phyloP scores from a whole-genome alignment of 2,113 vertebrate genomes.

The Mustelus asterias region DNA sequence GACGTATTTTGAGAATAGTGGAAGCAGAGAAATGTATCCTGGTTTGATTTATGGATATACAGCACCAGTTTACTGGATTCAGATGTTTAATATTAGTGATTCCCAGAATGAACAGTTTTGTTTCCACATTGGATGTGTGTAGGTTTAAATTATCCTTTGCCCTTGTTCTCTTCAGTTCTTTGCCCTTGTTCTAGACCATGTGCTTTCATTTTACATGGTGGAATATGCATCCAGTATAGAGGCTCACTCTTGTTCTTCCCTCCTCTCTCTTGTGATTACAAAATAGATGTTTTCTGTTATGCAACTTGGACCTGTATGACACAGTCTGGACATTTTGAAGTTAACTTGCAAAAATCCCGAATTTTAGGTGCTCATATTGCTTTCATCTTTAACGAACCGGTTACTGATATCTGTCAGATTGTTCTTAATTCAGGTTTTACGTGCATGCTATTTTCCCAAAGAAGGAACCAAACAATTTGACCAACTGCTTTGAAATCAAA shows the following conservation, averaged over 20 bases:
- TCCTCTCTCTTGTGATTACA: not conserved
- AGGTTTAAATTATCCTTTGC: not conserved
- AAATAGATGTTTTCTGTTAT: not conserved
- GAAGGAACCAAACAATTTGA: not conserved
- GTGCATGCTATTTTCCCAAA: not conserved
- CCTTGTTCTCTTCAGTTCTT: too few relatives aligned
- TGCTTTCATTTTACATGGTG: not conserved
- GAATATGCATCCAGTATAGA: not conserved
- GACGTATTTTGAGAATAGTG: not conserved
- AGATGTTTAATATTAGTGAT: not conserved
- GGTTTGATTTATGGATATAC: not conserved
- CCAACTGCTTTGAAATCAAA: not conserved
- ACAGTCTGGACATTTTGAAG: not conserved
- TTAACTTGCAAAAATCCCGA: not conserved
- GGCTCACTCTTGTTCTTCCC: not conserved
- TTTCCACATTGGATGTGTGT: not conserved
- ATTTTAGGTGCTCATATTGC: not conserved
- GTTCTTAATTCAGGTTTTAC: not conserved
- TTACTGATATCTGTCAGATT: not conserved
- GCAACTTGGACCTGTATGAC: not conserved
- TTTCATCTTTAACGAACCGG: not conserved
- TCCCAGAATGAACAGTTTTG: not conserved
- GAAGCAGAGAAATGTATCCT: not conserved
- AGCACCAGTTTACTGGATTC: not conserved
- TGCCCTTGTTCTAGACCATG: not conserved